Conservation (phyloP, 1,140 invertebrate genomes). For the Drosophila kepulauana region DNA sequence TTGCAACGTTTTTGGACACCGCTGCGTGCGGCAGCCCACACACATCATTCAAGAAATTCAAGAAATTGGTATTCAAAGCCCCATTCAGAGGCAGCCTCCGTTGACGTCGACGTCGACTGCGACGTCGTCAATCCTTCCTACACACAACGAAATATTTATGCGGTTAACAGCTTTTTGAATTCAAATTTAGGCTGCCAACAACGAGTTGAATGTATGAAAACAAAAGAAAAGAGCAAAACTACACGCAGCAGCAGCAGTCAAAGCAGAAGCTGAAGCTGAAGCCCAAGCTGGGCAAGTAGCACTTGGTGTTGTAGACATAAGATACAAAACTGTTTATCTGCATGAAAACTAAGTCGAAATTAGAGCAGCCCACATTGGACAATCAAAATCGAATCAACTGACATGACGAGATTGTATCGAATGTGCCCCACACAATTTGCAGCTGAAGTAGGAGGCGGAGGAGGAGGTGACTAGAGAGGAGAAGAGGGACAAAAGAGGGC, state of each 20-base stretch:
- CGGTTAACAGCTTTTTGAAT: constrained; percentile 45
- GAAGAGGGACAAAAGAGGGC: too few relatives aligned
- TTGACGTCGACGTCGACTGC: constrained; percentile 33
- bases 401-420: constrained; percentile 12
- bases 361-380: constrained; percentile 65
- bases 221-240: constrained; percentile 53
- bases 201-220: constrained; percentile 51
- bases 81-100: constrained; percentile 39
- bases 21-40: constrained; percentile 57
- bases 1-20: constrained; percentile 47
- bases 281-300: constrained; percentile 58
- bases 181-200: constrained; percentile 45
- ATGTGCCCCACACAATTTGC: constrained; percentile 4
- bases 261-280: not conserved
- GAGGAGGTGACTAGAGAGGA: not conserved
- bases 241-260: not conserved
- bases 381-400: constrained; percentile 14
- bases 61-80: constrained; percentile 44
- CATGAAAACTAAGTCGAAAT: constrained; percentile 41
- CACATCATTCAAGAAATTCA: constrained; percentile 49
- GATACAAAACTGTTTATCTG: constrained; percentile 45
- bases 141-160: constrained; percentile 57
- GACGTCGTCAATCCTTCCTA: constrained; percentile 63
- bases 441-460: not conserved
- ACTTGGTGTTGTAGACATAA: constrained; percentile 51